Conservation (phyloP, 2,113 vertebrate species). For the Anhinga anhinga region DNA sequence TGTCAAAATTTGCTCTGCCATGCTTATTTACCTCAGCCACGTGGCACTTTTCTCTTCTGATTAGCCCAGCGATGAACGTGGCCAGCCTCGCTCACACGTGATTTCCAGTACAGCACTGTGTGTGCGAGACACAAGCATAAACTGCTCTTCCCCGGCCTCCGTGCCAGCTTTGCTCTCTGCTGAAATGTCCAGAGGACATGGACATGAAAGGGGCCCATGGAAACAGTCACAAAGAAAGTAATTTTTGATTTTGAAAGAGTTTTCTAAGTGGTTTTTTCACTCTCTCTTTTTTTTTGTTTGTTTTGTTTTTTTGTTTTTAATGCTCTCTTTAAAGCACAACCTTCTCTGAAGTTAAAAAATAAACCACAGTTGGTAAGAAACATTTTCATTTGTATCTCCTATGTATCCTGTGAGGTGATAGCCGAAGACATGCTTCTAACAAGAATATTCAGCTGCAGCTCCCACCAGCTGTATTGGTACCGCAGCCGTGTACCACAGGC, state of each 20-base stretch:
- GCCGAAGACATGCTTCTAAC: neutral
- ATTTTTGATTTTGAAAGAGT: neutral
- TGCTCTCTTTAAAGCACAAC: neutral
- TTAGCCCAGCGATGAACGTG: neutral
- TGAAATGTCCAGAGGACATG: neutral
- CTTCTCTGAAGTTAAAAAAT: neutral
- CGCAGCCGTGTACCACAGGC: neutral
- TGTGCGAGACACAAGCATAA: accelerated
- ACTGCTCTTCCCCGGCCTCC: neutral
- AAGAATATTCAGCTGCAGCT: neutral
- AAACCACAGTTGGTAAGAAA: neutral
- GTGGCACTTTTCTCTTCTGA: neutral
- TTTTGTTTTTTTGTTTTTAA: neutral
- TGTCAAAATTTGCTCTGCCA: neutral
- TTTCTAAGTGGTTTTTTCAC: neutral
- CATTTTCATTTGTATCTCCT: neutral
- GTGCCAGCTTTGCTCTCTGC: neutral
- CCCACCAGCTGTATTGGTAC: neutral
- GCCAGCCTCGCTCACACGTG: neutral
- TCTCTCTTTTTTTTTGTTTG: no score
- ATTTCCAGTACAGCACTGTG: neutral
- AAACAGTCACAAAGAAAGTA: neutral
- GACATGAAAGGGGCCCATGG: neutral
- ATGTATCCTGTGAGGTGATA: neutral
- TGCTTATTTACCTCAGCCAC: neutral